Conservation (phyloP, 1,140 invertebrate species). For the Philotrypesis tridentata region DNA sequence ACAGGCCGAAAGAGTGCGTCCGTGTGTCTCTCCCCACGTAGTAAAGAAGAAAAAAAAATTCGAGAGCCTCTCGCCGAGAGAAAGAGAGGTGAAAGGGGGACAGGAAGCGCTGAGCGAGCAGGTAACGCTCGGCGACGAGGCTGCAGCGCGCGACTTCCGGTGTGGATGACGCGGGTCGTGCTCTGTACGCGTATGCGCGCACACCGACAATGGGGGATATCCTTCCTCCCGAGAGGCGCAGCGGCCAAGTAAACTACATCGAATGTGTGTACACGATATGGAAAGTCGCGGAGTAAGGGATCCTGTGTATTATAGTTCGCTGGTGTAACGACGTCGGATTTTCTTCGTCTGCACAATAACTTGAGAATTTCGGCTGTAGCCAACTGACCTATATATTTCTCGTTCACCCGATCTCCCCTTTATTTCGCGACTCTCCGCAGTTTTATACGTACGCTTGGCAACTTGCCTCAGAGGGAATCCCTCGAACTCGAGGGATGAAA, state of each 20-base stretch:
- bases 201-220: conserved; percentile 58
- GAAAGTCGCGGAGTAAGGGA: background rate
- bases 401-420: background rate
- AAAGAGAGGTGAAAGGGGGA: conserved; percentile 32
- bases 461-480: background rate
- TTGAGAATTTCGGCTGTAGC: too few species aligned
- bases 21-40: background rate
- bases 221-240: conserved; percentile 51
- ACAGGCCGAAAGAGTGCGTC: background rate
- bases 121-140: conserved; percentile 49
- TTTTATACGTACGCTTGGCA: conserved; percentile 23
- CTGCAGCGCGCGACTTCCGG: conserved; percentile 59
- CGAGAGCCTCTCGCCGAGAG: background rate
- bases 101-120: conserved; percentile 59
- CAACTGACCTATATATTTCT: conserved; percentile 6
- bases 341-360: too few species aligned
- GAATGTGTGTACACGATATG: too few species aligned
- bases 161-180: conserved; percentile 59
- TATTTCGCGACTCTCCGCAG: conserved; percentile 3
- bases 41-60: too few species aligned
- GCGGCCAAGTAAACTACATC: too few species aligned
- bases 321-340: too few species aligned
- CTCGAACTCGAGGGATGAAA: conserved; percentile 7
- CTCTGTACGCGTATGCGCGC: too few species aligned
- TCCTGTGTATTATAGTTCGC: too few species aligned